These are phyloP conservation scores for Turnix velox DNA, from an alignment of 2,113 vertebrate genomes.

Conservation along the genomic window DNA sequence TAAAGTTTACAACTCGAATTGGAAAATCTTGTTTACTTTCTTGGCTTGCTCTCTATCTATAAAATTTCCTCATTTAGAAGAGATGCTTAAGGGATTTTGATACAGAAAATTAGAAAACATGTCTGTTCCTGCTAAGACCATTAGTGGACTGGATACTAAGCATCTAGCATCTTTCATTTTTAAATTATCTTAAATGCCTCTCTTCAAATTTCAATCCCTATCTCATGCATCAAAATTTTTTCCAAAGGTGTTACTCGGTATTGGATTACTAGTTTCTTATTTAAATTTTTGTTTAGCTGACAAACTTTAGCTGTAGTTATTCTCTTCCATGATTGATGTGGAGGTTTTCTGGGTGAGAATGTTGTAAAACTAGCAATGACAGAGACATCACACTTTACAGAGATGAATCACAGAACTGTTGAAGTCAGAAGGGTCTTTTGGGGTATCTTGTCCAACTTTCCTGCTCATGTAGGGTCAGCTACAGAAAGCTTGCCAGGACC, in stretches of 20 bases:
- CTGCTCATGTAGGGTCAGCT: not conserved
- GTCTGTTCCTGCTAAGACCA: not conserved
- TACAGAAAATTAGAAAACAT: not conserved
- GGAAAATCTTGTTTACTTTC: not conserved
- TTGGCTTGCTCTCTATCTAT: not conserved
- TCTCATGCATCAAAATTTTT: not conserved
- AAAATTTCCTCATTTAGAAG: not conserved
- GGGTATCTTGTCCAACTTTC: not conserved
- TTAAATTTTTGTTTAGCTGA: not conserved
- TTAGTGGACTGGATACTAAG: not conserved
- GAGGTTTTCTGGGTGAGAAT: not conserved
- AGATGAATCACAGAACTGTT: not conserved
- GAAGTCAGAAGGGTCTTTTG: not conserved
- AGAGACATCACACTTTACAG: not conserved
- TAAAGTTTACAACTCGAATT: not conserved
- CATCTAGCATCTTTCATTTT: no score
- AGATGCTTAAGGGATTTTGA: not conserved
- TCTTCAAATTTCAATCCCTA: not conserved
- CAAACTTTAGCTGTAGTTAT: not conserved
- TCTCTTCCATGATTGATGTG: not conserved
- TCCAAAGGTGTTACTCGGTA: not conserved
- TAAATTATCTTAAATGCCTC: not conserved
- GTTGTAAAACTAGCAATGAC: not conserved
- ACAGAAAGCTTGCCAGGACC: not conserved
- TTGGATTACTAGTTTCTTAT: not conserved